Conservation (phyloP, 2,113 vertebrate species). For the Pseudolaguvia tuberculata region DNA sequence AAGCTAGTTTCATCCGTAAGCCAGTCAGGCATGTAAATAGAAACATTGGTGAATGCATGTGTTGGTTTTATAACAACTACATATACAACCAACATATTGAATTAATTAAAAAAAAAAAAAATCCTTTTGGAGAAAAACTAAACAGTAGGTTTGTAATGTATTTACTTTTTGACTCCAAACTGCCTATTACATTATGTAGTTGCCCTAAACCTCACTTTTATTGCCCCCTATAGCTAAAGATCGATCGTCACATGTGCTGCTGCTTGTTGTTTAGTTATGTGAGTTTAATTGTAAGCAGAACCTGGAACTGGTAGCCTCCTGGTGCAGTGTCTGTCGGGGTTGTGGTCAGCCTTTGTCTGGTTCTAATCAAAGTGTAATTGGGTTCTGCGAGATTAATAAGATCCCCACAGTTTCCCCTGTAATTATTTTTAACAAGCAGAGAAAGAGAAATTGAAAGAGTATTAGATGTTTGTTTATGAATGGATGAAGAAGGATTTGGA, state of each 20-base stretch:
- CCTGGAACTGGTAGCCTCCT: constrained; percentile 53
- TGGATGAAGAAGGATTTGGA: constrained; percentile 24
- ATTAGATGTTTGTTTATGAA: background rate
- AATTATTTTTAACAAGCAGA: constrained; percentile 15
- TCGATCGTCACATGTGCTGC: background rate
- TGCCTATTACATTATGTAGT: too few species aligned
- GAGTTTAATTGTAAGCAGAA: constrained; percentile 13
- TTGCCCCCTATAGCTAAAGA: too few species aligned
- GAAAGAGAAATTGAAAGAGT: constrained; percentile 1
- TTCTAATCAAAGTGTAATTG: constrained; percentile 17
- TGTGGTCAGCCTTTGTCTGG: constrained; percentile 56
- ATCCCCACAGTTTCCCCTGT: constrained; percentile 4
- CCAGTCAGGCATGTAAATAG: too few species aligned
- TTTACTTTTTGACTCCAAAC: too few species aligned
- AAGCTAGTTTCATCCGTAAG: too few species aligned
- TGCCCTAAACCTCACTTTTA: too few species aligned
- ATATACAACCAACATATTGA: too few species aligned
- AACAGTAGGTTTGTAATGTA: too few species aligned
- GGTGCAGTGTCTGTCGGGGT: constrained; percentile 20
- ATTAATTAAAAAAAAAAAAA: too few species aligned
- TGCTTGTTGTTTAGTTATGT: background rate
- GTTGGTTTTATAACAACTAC: too few species aligned
- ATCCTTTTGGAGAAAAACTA: too few species aligned
- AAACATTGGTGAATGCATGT: too few species aligned
- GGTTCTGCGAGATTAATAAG: constrained; percentile 15